Conservation (phyloP, 2,113 vertebrate species). For the Isurus oxyrinchus region DNA sequence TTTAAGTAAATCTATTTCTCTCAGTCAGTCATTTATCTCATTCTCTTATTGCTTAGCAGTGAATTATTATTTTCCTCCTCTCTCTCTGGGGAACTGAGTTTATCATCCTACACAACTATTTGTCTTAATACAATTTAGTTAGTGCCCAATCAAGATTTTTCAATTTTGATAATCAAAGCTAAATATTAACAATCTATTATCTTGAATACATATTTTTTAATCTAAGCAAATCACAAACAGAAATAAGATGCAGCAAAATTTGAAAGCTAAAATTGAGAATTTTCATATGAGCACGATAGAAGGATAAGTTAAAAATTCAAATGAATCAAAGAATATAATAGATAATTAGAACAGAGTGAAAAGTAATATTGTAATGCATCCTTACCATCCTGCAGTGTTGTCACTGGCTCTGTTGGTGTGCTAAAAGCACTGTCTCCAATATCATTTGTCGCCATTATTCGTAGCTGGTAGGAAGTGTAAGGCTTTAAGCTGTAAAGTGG, state of each 20-base stretch:
- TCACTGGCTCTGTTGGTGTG: constrained; percentile 74
- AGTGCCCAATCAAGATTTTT: not conserved
- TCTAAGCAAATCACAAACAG: not conserved
- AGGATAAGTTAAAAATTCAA: not conserved
- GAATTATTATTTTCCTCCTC: not conserved
- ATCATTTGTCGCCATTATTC: constrained; percentile 91
- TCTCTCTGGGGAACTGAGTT: not conserved
- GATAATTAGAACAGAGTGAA: not conserved
- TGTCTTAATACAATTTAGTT: not conserved
- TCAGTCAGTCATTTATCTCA: not conserved
- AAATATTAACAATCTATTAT: not conserved
- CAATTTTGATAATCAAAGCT: not conserved
- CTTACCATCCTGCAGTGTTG: constrained; percentile 92
- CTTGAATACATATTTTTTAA: not conserved
- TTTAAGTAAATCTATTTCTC: not conserved
- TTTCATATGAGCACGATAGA: not conserved
- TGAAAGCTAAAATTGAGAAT: not conserved
- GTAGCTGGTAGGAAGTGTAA: constrained; percentile 86
- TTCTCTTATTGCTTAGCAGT: not conserved
- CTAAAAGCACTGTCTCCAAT: constrained; percentile 86
- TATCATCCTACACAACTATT: not conserved
- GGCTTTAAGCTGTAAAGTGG: constrained; percentile 69
- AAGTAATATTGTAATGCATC: not conserved
- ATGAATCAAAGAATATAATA: not conserved
- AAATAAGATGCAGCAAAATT: not conserved